These are phyloP conservation scores for Hipposideros armiger DNA, from an alignment of 2,113 vertebrate genomes.

Conservation along the genomic window DNA sequence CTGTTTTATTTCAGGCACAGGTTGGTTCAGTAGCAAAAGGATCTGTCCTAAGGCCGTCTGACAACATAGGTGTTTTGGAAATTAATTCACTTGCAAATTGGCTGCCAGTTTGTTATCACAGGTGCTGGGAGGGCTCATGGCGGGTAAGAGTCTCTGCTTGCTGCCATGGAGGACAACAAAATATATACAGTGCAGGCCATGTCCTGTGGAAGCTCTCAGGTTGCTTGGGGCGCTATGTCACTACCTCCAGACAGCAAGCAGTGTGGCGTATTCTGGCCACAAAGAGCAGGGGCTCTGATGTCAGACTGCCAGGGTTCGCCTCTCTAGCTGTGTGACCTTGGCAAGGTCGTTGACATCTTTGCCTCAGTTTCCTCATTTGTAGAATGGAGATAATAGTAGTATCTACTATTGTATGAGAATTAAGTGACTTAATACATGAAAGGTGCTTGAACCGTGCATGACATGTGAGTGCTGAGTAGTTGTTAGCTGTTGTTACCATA, in stretches of 20 bases:
- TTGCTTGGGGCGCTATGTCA: rapidly evolving
- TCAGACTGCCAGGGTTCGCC: neutral
- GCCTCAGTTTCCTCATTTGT: neutral
- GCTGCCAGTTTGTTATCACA: neutral
- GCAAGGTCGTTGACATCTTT: neutral
- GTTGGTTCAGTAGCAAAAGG: neutral
- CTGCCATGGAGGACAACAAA: neutral
- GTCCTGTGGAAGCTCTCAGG: neutral
- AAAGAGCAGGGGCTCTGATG: neutral
- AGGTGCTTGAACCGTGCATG: neutral
- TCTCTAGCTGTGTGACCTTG: neutral
- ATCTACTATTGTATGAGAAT: neutral
- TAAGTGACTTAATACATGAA: neutral
- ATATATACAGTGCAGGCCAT: rapidly evolving
- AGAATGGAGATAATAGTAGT: neutral
- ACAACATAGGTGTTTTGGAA: neutral
- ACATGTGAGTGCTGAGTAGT: neutral
- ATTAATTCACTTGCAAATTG: neutral
- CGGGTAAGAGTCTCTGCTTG: neutral
- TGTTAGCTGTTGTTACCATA: neutral
- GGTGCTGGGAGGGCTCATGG: neutral
- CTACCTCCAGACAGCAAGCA: neutral
- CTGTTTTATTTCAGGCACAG: neutral
- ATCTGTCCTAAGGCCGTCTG: neutral
- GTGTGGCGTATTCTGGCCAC: rapidly evolving